phyloP scores from a whole-genome alignment of 2,888 invertebrate genomes.

The Bedellia somnulentella region DNA sequence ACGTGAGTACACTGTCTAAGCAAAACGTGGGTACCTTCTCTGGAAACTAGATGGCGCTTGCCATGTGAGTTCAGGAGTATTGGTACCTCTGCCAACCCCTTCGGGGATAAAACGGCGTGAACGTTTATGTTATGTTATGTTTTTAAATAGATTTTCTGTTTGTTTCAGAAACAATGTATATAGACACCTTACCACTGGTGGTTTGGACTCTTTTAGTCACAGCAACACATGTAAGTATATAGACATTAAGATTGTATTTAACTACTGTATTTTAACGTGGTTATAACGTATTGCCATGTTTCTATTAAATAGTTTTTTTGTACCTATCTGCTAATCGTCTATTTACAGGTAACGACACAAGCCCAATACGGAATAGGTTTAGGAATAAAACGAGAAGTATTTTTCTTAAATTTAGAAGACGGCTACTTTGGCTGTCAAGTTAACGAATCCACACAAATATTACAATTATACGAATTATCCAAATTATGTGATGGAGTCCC shows the following conservation, averaged over 20 bases:
- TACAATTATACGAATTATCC: conserved; percentile 93
- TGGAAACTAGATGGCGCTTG: too few relatives aligned
- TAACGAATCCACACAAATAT: conserved; percentile 92
- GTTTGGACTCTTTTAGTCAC: conserved; percentile 85
- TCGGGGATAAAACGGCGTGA: too few relatives aligned
- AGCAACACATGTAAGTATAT: conserved; percentile 75
- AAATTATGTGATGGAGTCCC: conserved; percentile 90
- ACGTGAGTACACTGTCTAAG: too few relatives aligned
- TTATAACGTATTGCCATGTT: too few relatives aligned
- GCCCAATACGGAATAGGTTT: conserved; percentile 78
- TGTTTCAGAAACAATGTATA: conserved; percentile 85
- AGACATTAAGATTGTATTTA: background rate
- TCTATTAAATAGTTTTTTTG: too few relatives aligned
- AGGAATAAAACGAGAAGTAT: conserved; percentile 89
- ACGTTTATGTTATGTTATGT: too few relatives aligned
- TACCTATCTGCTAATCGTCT: too few relatives aligned
- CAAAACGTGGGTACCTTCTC: too few relatives aligned
- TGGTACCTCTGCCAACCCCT: too few relatives aligned
- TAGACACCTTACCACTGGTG: conserved; percentile 90
- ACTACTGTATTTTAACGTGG: too few relatives aligned
- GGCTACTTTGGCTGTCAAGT: conserved; percentile 97
- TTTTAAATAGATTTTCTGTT: too few relatives aligned
- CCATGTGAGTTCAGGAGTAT: too few relatives aligned
- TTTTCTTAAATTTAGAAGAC: conserved; percentile 95
- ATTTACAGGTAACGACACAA: conserved; percentile 72